Base-by-base conservation (phyloP, 2,113 vertebrate species). In the Pedetes capensis region DNA sequence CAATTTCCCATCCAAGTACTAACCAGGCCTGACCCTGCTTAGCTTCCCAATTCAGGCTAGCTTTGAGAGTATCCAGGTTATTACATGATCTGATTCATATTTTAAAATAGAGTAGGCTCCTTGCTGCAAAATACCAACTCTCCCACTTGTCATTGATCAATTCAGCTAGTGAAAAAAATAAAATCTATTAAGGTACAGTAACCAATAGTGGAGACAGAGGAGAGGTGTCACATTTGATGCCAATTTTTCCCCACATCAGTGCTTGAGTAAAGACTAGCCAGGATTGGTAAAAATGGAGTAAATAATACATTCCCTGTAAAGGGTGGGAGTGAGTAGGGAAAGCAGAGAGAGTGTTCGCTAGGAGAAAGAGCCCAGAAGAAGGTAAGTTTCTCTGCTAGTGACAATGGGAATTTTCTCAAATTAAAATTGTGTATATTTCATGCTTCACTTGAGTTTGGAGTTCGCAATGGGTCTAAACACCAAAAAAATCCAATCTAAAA, bases 91-190 rank as follows among this genome's bases (percentile, higher is more conserved):
- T 80, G 39, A 88, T 74, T 91, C 34, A 69, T 86, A 91, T 72
- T 88, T 85, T 89, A 72, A 95, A 85, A 57, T 9, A 85, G 14
- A n/a, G 17, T 53, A 39, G 32, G 18, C 13, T 72, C 14, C 17
- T 57, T 66, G 25, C 32, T 84, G 78, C 44, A 94, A 84, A 93
- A 88, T 86, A 44, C 72, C 72, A 91, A n/a, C 32, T 8, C 42
- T 81, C 27, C 8, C 34, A 64, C 27, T 37, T 55, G 8, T 29
- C 44, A 22, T 6, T 75, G 13, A 94, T 39, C 32, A 42, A 14
- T 27, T 34, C 57, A 85, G 37, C 16, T 85, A 32, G 34, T 81
- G 47, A 64, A 82, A 59, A 85, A 68, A 82, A n/a, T n/a, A 68
- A 86, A 76, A 66, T 74, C 32, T 59, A 61, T 34, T 61, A 82